Evolutionary conservation across 2,888 invertebrate species (phyloP).

Genomic region (Phyllotreta cruciferae): DNA sequence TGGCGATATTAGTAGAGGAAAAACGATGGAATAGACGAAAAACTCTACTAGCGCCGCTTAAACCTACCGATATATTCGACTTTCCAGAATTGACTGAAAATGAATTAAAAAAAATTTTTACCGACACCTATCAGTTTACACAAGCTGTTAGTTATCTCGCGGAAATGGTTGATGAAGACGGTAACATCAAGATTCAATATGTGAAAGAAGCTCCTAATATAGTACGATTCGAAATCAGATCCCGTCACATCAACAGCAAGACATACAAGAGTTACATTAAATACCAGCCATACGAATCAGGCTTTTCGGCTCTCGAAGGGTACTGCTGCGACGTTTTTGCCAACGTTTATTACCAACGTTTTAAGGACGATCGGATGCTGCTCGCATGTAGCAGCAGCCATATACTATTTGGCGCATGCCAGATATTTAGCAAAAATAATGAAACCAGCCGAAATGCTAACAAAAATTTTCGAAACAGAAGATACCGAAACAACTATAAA

Average conservation of each 20-base stretch:
- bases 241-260: background rate
- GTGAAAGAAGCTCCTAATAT: background rate
- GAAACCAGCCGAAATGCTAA: background rate
- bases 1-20: too few species aligned
- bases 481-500: background rate
- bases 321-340: background rate
- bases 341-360: background rate
- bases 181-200: background rate
- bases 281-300: background rate
- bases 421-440: background rate
- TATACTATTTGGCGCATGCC: background rate
- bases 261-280: background rate
- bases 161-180: background rate
- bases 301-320: background rate
- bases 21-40: too few species aligned
- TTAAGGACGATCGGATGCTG: background rate
- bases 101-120: too few species aligned
- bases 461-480: background rate
- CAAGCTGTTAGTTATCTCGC: background rate
- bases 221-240: background rate
- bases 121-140: background rate
- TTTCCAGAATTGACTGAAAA: too few species aligned
- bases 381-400: background rate
- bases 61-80: too few species aligned
- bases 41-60: too few species aligned